phyloP scores from a whole-genome alignment of 2,113 vertebrate species.

The Ictalurus furcatus region DNA sequence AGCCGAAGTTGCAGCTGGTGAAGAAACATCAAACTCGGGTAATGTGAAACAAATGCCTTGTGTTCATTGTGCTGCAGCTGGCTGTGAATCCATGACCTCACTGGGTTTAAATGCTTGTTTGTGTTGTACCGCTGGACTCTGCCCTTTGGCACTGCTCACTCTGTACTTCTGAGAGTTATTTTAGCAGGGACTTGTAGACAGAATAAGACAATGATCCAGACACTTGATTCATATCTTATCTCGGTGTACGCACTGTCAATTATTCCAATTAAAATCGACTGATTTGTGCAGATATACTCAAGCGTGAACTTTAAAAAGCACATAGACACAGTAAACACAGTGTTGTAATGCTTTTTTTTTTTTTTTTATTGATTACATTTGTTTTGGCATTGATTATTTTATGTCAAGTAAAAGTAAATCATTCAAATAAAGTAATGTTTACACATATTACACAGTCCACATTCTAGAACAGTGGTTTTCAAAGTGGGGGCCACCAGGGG shows the following conservation, averaged over 20 bases:
- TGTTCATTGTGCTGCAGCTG: conserved; percentile 47
- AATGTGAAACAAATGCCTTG: conserved; percentile 29
- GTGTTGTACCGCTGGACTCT: conserved; percentile 67
- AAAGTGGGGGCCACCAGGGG: no score
- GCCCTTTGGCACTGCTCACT: conserved; percentile 46
- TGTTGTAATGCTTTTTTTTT: background rate
- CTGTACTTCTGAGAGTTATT: background rate
- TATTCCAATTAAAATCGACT: background rate
- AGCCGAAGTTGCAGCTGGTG: background rate
- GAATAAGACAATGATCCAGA: background rate
- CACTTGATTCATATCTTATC: background rate
- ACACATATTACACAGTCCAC: background rate
- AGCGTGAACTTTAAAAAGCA: background rate
- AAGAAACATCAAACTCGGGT: background rate
- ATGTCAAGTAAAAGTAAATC: background rate
- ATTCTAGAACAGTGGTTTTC: background rate
- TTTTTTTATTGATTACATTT: background rate
- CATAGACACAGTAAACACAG: background rate
- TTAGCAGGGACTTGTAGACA: background rate
- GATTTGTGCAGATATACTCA: background rate
- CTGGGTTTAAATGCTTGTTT: conserved; percentile 67
- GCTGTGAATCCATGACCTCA: conserved; percentile 59
- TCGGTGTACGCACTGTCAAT: background rate
- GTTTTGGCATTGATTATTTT: conserved; percentile 6
- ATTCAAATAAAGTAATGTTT: background rate